These are phyloP conservation scores for Aplysina aerophoba DNA, from an alignment of 37 sponge, comb jelly and placozoan species.

Conservation along the genomic window DNA sequence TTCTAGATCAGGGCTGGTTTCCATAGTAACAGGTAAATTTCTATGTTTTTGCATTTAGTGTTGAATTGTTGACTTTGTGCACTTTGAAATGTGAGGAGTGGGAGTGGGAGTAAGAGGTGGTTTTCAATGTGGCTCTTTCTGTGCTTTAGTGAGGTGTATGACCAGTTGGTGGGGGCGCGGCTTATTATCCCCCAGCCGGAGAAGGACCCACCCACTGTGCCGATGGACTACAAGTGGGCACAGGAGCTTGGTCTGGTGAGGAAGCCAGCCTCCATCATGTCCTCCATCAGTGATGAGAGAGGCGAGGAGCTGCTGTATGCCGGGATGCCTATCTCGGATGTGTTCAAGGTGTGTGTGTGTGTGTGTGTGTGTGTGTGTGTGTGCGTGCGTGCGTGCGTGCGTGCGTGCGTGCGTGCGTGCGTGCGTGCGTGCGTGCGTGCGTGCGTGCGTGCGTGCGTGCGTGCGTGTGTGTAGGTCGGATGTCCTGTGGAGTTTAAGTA, in stretches of 20 bases:
- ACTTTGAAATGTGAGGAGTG: no score
- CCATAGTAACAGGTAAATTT: no score
- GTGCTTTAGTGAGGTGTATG: constrained; percentile 79
- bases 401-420: constrained; percentile 43
- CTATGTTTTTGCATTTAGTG: no score
- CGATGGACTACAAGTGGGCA: constrained; percentile 99
- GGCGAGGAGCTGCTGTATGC: constrained; percentile 97
- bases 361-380: neutral
- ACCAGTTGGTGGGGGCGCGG: constrained; percentile 79
- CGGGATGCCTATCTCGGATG: constrained; percentile 95
- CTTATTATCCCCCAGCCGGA: constrained; percentile 82
- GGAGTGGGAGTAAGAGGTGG: no score
- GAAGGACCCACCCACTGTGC: constrained; percentile 86
- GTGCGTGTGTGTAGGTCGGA: neutral
- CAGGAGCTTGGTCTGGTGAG: constrained; percentile 94
- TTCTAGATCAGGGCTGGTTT: no score
- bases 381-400: constrained; percentile 18
- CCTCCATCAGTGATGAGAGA: constrained; percentile 95
- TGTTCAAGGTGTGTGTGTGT: constrained; percentile 77
- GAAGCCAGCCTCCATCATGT: constrained; percentile 92
- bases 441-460: constrained; percentile 45
- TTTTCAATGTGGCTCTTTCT: no score
- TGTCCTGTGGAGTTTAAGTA: neutral
- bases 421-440: constrained; percentile 46
- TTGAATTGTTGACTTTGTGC: neutral